Evolutionary conservation across 1,140 invertebrate genomes (phyloP), one percentile per base, ranked within the genome.

Genomic region (Oreohelix idahoensis): DNA sequence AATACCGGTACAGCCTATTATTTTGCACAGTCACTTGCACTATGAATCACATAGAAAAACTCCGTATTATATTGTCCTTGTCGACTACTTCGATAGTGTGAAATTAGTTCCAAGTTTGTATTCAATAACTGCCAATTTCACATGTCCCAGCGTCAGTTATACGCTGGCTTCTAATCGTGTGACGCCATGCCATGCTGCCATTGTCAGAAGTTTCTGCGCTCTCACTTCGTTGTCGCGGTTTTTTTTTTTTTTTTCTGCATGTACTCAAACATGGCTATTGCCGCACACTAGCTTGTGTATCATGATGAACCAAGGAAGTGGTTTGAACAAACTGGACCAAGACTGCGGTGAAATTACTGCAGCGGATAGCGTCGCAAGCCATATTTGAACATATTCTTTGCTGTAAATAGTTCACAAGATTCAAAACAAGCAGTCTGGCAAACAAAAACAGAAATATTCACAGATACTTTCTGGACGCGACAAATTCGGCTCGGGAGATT

Each of bases 331-430:
- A 66, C 63, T 32, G 17, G 29, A 10, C 63, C 63, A 66, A 32
- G 29, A 66, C 5, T n/a, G n/a, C n/a, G 17, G n/a, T 29, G 20
- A 66, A 66, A 66, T 29, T 29, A 11, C 63, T 35, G 63, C 23
- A 10, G 11, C 32, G 63, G 10, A 32, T 23, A 66, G 63, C 63
- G 29, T 17, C 29, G 29, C n/a, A 66, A 66, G 29, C 29, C n/a
- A 32, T 66, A 32, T 66, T 66, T 29, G 63, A 32, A 66, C n/a
- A 66, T 15, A 1, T 32, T 66, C 29, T 66, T 35, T 10, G 29
- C 63, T 66, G n/a, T 66, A 32, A 66, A 66, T 66, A 66, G 63
- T 66, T 66, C 63, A 8, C 63, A 32, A 66, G 63, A 66, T n/a
- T 5, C 29, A 32, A 32, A 66, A 17, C 29, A 66, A 29, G 17